Evolutionary conservation across 1,140 invertebrate species (phyloP).

Genomic region (Hestina assimilis): DNA sequence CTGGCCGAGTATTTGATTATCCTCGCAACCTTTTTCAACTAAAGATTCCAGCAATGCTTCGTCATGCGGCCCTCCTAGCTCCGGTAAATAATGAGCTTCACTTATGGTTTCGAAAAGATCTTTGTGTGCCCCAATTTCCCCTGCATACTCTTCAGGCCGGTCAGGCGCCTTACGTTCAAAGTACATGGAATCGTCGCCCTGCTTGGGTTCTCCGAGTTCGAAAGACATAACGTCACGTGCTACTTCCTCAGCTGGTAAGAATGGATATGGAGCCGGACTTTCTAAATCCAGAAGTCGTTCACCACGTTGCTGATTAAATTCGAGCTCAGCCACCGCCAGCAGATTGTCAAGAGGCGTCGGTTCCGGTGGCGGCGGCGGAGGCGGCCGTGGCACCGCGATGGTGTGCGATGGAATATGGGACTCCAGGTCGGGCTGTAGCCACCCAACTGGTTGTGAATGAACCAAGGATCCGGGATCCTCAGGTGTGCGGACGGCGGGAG

Average conservation of each 20-base stretch:
- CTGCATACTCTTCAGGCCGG: slow-evolving; percentile 49
- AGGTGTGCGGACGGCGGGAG: slow-evolving; percentile 27
- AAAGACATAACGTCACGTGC: slow-evolving; percentile 70
- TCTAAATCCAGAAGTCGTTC: slow-evolving; percentile 76
- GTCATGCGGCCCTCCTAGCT: slow-evolving; percentile 78
- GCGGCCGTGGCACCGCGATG: slow-evolving; percentile 72
- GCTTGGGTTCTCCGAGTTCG: slow-evolving; percentile 62
- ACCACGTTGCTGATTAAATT: slow-evolving; percentile 74
- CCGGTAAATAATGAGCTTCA: slow-evolving; percentile 72
- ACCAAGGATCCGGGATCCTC: slow-evolving; percentile 31
- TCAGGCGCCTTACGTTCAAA: slow-evolving; percentile 58
- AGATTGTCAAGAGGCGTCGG: slow-evolving; percentile 77
- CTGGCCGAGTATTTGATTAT: slow-evolving; percentile 77
- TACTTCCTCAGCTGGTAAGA: slow-evolving; percentile 62
- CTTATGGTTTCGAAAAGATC: slow-evolving; percentile 76
- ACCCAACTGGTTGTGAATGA: slow-evolving; percentile 31
- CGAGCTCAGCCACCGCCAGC: slow-evolving; percentile 80
- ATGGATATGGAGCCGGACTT: slow-evolving; percentile 54
- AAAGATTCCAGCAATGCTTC: slow-evolving; percentile 79
- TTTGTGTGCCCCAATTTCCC: slow-evolving; percentile 62
- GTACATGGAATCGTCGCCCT: slow-evolving; percentile 54
- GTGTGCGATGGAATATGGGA: slow-evolving; percentile 80
- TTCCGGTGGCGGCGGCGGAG: slow-evolving; percentile 38
- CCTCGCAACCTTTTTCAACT: slow-evolving; percentile 80
- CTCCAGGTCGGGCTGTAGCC: slow-evolving; percentile 77